phyloP scores from a whole-genome alignment of 1,140 invertebrate genomes.

The Amyelois transitella region DNA sequence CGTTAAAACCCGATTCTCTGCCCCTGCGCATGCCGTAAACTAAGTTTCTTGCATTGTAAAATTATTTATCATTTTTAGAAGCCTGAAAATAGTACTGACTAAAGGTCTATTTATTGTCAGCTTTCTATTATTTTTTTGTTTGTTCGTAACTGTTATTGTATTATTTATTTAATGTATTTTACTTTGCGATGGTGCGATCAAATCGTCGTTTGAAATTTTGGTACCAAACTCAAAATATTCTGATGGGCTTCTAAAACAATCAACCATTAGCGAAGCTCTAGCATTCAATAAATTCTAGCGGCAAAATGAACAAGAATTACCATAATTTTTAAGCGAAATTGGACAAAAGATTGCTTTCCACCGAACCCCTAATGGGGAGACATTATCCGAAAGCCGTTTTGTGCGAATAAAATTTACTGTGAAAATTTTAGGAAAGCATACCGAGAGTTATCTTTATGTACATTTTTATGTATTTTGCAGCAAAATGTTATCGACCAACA shows the following conservation, averaged over 20 bases:
- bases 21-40: constrained; percentile 17
- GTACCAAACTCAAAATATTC: too few relatives aligned
- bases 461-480: constrained; percentile 56
- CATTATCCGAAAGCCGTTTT: constrained; percentile 56
- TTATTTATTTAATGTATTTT: too few relatives aligned
- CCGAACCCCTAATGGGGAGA: constrained; percentile 50
- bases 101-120: too few relatives aligned
- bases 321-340: constrained; percentile 20
- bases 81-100: not conserved
- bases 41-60: constrained; percentile 8
- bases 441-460: constrained; percentile 59
- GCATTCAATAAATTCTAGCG: not conserved
- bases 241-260: too few relatives aligned
- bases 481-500: constrained; percentile 52
- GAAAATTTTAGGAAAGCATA: constrained; percentile 39
- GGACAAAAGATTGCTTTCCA: constrained; percentile 42
- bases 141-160: too few relatives aligned
- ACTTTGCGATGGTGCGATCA: too few relatives aligned
- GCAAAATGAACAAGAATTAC: not conserved
- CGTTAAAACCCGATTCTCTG: constrained; percentile 13
- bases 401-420: constrained; percentile 47
- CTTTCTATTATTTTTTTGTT: too few relatives aligned
- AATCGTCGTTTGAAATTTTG: too few relatives aligned
- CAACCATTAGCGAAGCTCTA: not conserved
- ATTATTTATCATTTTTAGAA: not conserved